These are phyloP conservation scores for Hucho hucho DNA, from an alignment of 2,113 vertebrate species.

Conservation along the genomic window DNA sequence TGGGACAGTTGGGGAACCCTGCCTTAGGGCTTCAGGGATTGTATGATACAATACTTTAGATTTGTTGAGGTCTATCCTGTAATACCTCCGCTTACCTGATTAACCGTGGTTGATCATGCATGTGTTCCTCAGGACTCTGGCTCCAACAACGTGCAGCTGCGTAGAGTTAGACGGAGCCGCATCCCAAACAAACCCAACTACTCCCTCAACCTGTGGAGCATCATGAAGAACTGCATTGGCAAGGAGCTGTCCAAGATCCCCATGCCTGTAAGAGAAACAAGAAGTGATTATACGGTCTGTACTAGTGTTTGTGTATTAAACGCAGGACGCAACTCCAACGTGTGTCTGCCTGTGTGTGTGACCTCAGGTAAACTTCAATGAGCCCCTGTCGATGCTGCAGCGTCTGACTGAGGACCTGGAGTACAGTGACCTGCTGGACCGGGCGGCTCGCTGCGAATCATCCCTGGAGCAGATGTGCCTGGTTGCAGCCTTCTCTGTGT, in stretches of 20 bases:
- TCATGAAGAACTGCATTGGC: constrained; percentile 89
- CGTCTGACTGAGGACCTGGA: constrained; percentile 92
- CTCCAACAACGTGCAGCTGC: constrained; percentile 67
- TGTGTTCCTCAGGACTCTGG: constrained; percentile 54
- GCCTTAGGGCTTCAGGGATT: no score
- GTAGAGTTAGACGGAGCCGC: constrained; percentile 62
- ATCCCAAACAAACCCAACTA: constrained; percentile 77
- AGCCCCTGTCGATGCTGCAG: constrained; percentile 91
- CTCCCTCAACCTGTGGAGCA: constrained; percentile 76
- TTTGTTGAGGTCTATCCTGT: no score
- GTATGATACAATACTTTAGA: no score
- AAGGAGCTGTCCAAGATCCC: constrained; percentile 95
- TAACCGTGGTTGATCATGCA: no score
- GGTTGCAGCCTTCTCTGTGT: constrained; percentile 74
- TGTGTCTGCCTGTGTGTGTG: neutral
- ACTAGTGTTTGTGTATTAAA: no score
- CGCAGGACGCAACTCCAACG: no score
- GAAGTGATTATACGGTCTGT: no score
- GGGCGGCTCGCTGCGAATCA: constrained; percentile 73
- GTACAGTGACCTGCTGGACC: constrained; percentile 90
- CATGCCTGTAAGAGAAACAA: constrained; percentile 83
- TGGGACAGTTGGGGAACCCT: neutral
- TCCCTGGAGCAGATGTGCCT: constrained; percentile 74
- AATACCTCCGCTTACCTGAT: no score
- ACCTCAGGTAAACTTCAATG: constrained; percentile 81